These are phyloP conservation scores for Drosophila repleta DNA, from an alignment of 1,140 invertebrate species.

Conservation along the genomic window DNA sequence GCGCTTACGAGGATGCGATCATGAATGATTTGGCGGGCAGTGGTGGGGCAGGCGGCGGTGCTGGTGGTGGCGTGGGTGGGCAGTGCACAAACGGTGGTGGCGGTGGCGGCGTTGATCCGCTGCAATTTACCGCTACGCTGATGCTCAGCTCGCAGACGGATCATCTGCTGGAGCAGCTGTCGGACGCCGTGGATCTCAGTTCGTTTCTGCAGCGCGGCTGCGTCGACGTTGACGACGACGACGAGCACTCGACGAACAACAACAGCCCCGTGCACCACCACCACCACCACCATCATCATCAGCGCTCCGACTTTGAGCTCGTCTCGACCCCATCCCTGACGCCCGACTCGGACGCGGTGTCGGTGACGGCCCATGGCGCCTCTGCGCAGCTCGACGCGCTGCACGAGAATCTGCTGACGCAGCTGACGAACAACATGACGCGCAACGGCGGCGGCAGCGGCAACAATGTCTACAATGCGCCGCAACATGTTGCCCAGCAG, in stretches of 20 bases:
- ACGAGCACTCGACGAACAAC: slow-evolving; percentile 84
- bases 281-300: too few species aligned
- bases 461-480: slow-evolving; percentile 61
- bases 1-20: slow-evolving; percentile 89
- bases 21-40: slow-evolving; percentile 90
- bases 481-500: slow-evolving; percentile 82
- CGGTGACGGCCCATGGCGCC: slow-evolving; percentile 85
- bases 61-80: not conserved
- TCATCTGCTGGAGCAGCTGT: slow-evolving; percentile 89
- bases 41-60: slow-evolving; percentile 75
- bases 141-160: slow-evolving; percentile 91
- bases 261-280: slow-evolving; percentile 77
- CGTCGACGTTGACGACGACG: slow-evolving; percentile 83
- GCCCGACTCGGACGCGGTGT: slow-evolving; percentile 85
- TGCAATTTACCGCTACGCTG: slow-evolving; percentile 91
- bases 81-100: slow-evolving; percentile 64
- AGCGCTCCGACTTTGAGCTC: slow-evolving; percentile 84
- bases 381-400: slow-evolving; percentile 86
- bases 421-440: slow-evolving; percentile 85
- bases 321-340: slow-evolving; percentile 86
- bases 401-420: slow-evolving; percentile 85
- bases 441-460: slow-evolving; percentile 43
- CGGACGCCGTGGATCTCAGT: slow-evolving; percentile 90
- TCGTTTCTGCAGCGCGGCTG: slow-evolving; percentile 88
- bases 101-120: slow-evolving; percentile 86